Base-by-base conservation (phyloP, 2,888 invertebrate species). In the Coremacera marginata region DNA sequence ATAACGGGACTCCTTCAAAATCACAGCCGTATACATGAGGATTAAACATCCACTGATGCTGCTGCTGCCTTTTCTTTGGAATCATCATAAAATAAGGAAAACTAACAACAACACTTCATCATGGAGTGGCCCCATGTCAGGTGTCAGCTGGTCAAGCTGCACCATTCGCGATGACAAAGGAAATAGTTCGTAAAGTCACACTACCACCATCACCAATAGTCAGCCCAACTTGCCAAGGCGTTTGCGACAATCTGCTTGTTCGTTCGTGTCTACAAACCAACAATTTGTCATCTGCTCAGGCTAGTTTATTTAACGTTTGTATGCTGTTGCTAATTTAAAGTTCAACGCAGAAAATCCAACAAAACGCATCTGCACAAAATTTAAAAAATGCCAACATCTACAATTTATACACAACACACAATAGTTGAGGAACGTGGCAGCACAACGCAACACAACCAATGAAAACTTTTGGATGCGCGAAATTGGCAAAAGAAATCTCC, bases 281-380 rank as follows among this genome's bases (percentile, higher is more conserved):
- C 60, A 75, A 75, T 75, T 75, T 75, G 75, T 75, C 75, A 49
- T 67, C 65, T 37, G n/a, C 55, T 55, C 67, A 55, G 19, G 74
- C 52, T 16, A 34, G 63, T 63, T 49, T 19, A 51, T n/a, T 44
- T 31, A 27, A 19, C 63, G 34, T 27, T 62, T 51, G 62, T 27
- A 68, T 49, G 52, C 74, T 31, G 74, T 67, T 52, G 74, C 65
- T 74, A 65, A 74, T 52, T 74, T 65, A 19, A 55, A 60, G 65
- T 51, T 34, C 51, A 34, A 55, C 70, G 34, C 51, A 52, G 51
- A 52, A 25, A 49, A 22, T 11, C 4, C 72, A 27, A 27, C 62
- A 49, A 27, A 27, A 55, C 19, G 68, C 51, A 68, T 51, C 37
- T 31, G 57, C 22, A 44, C 37, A 71, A 60, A 14, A 25, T 25